phyloP scores from a whole-genome alignment of 2,797 vertebrate species.

The Karalla daura region DNA sequence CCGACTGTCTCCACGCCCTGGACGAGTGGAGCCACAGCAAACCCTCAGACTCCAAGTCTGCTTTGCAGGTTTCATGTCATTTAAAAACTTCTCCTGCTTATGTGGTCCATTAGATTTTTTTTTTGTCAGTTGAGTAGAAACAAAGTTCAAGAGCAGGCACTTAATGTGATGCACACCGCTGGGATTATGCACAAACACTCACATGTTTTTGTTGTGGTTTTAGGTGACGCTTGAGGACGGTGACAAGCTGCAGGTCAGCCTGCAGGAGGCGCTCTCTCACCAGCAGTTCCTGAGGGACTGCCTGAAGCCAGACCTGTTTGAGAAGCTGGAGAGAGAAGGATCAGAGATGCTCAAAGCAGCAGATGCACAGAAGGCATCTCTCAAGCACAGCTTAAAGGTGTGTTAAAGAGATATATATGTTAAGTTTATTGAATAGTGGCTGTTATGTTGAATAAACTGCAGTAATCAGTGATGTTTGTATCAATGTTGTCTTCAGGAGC shows the following conservation, averaged over 20 bases:
- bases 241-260: conserved; percentile 56
- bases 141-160: no score
- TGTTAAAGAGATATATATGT: neutral
- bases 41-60: conserved; percentile 50
- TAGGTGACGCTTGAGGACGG: conserved; percentile 74
- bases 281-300: conserved; percentile 74
- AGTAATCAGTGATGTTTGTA: neutral
- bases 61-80: conserved; percentile 79
- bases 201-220: conserved; percentile 14
- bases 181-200: neutral
- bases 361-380: conserved; percentile 36
- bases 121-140: no score
- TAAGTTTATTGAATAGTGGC: neutral
- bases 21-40: conserved; percentile 75
- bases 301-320: conserved; percentile 64
- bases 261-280: conserved; percentile 77
- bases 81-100: neutral
- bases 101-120: neutral
- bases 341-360: conserved; percentile 64
- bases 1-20: conserved; percentile 66
- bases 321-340: conserved; percentile 70
- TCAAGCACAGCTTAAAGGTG: conserved; percentile 75
- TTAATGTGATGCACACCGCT: no score
- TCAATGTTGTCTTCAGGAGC: conserved; percentile 61
- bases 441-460: neutral